Percentiles rank a stretch among this genome's conserved stretches.
These are phyloP conservation scores for Cenopis cana DNA, from an alignment of 2,888 invertebrate species.

Conservation along the genomic window DNA sequence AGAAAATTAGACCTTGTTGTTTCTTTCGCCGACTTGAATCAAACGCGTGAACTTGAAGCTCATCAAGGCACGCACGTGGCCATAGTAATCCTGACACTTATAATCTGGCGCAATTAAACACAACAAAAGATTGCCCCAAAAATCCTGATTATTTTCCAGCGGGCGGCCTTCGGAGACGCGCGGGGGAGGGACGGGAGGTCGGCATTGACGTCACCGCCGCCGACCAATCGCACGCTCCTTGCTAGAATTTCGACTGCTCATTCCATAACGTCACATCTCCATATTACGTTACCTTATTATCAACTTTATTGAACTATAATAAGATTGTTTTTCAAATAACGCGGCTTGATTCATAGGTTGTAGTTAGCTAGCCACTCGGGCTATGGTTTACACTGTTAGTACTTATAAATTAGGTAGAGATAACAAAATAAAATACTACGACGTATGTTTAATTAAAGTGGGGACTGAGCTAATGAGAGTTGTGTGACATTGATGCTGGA, in stretches of 20 bases:
- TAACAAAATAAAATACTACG: slow-evolving; percentile 25
- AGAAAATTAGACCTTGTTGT: no score
- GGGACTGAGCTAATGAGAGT: slow-evolving; percentile 8
- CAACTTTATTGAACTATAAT: neutral
- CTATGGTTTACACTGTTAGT: slow-evolving; percentile 27
- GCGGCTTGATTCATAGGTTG: neutral
- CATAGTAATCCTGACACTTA: slow-evolving; percentile 15
- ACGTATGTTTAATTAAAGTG: slow-evolving; percentile 24
- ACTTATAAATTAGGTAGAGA: slow-evolving; percentile 26
- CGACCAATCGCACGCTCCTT: slow-evolving; percentile 12
- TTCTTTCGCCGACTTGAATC: neutral
- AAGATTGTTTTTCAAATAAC: slow-evolving; percentile 2
- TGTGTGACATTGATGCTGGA: slow-evolving; percentile 12
- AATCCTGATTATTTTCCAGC: slow-evolving; percentile 79
- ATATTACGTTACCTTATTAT: neutral
- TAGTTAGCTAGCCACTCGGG: neutral
- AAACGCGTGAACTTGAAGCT: slow-evolving; percentile 3
- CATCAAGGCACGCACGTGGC: neutral
- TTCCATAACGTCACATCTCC: slow-evolving; percentile 20
- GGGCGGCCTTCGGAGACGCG: slow-evolving; percentile 70
- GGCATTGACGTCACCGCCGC: slow-evolving; percentile 73
- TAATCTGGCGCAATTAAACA: slow-evolving; percentile 23
- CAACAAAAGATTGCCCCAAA: slow-evolving; percentile 50
- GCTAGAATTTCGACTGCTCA: slow-evolving; percentile 9
- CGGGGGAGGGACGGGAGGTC: slow-evolving; percentile 70